Percentiles rank a stretch among this genome's conserved stretches.
phyloP scores from a whole-genome alignment of 1,140 invertebrate genomes.

The Drosophila takahashii region DNA sequence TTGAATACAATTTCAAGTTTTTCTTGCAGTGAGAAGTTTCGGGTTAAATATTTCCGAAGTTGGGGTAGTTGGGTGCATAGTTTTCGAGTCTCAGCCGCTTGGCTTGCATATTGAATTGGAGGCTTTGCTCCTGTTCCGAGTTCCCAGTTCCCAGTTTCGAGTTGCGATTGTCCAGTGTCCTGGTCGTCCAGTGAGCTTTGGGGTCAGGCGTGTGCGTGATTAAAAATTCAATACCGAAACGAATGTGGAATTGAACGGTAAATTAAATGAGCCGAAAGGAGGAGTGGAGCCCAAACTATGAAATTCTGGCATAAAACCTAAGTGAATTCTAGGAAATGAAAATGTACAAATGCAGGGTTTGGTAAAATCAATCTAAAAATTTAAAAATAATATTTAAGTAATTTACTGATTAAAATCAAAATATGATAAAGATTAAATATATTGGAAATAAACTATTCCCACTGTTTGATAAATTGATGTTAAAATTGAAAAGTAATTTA shows the following conservation, averaged over 20 bases:
- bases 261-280: constrained; percentile 66
- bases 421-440: too few species aligned
- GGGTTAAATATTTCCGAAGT: neutral
- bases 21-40: constrained; percentile 1
- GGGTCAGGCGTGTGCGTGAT: constrained; percentile 69
- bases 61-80: constrained; percentile 47
- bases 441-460: too few species aligned
- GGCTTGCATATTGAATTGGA: constrained; percentile 69
- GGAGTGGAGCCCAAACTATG: neutral
- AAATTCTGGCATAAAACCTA: too few species aligned
- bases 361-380: too few species aligned
- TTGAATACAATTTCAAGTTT: neutral
- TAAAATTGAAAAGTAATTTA: too few species aligned
- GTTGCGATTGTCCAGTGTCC: constrained; percentile 11
- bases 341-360: too few species aligned
- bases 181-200: constrained; percentile 22
- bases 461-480: too few species aligned
- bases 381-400: too few species aligned
- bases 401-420: too few species aligned
- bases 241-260: constrained; percentile 78
- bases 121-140: constrained; percentile 12
- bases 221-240: constrained; percentile 83
- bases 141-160: neutral
- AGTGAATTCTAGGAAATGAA: neutral
- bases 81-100: constrained; percentile 52